phyloP scores from a whole-genome alignment of 2,797 vertebrate species.

The Rhodeus uyekii region DNA sequence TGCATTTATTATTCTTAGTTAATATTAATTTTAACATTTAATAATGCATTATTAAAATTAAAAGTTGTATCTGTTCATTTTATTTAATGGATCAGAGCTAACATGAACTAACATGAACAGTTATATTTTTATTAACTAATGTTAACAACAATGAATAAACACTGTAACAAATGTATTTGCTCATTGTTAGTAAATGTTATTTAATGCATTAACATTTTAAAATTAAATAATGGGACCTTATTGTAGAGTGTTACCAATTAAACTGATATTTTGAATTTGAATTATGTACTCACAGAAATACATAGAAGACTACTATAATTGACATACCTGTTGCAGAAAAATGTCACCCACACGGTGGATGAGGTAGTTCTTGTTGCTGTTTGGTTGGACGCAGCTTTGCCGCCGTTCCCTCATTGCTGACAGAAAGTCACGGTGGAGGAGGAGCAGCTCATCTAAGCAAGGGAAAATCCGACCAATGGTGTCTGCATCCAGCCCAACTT shows the following conservation, averaged over 20 bases:
- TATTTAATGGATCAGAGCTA: not conserved
- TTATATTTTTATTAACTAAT: not conserved
- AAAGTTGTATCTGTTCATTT: too few species aligned
- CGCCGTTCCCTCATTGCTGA: constrained; percentile 85
- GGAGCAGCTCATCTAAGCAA: constrained; percentile 89
- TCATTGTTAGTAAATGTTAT: not conserved
- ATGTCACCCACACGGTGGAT: constrained; percentile 88
- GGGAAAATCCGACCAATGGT: constrained; percentile 91
- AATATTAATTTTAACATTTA: not conserved
- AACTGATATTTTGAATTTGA: not conserved
- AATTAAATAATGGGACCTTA: not conserved
- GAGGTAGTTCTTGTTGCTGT: constrained; percentile 86
- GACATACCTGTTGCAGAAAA: constrained; percentile 86
- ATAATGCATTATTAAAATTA: not conserved
- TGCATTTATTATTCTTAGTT: not conserved
- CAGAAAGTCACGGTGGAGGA: constrained; percentile 87
- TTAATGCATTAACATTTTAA: not conserved
- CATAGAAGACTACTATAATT: not conserved
- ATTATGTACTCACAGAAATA: not conserved
- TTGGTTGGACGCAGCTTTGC: constrained; percentile 75
- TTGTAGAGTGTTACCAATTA: not conserved
- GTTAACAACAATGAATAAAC: not conserved
- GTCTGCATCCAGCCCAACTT: constrained; percentile 87
- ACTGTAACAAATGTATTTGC: not conserved
- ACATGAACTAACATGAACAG: not conserved